Conservation (phyloP, 2,113 vertebrate genomes). For the Felis chaus region DNA sequence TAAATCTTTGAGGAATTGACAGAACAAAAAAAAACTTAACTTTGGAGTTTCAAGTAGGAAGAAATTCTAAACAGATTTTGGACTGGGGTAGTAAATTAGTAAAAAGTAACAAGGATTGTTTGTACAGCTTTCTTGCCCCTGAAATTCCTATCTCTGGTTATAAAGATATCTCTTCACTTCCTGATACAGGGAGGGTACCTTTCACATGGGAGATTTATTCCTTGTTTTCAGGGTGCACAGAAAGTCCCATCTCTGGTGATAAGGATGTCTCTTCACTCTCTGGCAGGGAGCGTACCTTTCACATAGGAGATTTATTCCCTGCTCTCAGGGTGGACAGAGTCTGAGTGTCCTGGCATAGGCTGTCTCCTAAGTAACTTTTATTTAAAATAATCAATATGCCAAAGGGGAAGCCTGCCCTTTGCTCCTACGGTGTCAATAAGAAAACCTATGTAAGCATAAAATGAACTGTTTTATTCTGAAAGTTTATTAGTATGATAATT, state of each 20-base stretch:
- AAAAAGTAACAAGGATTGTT: too few relatives aligned
- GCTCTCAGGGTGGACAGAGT: not conserved
- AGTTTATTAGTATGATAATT: not conserved
- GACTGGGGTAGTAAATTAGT: too few relatives aligned
- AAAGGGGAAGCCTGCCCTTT: not conserved
- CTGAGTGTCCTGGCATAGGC: not conserved
- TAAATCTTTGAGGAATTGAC: too few relatives aligned
- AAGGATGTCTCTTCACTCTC: not conserved
- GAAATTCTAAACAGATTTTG: too few relatives aligned
- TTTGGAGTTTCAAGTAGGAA: too few relatives aligned
- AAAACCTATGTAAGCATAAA: not conserved
- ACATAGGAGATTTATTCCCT: not conserved
- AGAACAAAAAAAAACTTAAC: too few relatives aligned
- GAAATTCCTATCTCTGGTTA: not conserved
- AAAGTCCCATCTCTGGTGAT: not conserved
- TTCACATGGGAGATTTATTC: not conserved
- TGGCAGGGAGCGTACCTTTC: not conserved
- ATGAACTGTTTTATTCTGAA: not conserved
- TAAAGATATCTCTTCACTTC: not conserved
- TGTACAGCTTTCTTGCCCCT: not conserved
- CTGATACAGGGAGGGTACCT: not conserved
- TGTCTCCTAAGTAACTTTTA: not conserved
- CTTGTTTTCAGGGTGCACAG: not conserved
- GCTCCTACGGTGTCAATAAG: not conserved
- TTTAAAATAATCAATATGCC: not conserved